Percentiles rank a stretch among this genome's conserved stretches.
These are phyloP conservation scores for Drosophila niveifrons DNA, from an alignment of 2,888 invertebrate genomes.

Conservation along the genomic window DNA sequence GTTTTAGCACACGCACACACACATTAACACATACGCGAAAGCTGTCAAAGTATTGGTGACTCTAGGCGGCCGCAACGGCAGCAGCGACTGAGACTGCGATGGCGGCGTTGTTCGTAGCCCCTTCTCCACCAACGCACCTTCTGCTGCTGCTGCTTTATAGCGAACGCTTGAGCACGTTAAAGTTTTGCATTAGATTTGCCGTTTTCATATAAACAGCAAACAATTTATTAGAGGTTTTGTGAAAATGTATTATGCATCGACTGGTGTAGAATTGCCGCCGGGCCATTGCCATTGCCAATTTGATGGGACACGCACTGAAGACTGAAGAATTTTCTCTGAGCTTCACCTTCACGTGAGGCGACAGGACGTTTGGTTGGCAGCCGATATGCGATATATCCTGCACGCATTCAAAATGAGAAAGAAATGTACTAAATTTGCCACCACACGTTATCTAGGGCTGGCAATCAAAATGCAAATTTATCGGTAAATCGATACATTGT, in stretches of 20 bases:
- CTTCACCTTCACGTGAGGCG: slow-evolving; percentile 60
- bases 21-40: slow-evolving; percentile 28
- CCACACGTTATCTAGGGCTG: slow-evolving; percentile 26
- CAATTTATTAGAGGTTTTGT: slow-evolving; percentile 84
- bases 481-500: not conserved
- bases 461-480: not conserved
- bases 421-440: slow-evolving; percentile 50
- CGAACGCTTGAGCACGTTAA: slow-evolving; percentile 83
- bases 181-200: slow-evolving; percentile 85
- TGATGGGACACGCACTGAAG: slow-evolving; percentile 64
- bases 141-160: slow-evolving; percentile 67
- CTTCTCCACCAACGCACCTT: slow-evolving; percentile 26
- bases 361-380: slow-evolving; percentile 48
- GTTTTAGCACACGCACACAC: slow-evolving; percentile 50
- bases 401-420: not conserved
- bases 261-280: slow-evolving; percentile 84
- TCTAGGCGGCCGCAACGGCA: slow-evolving; percentile 47
- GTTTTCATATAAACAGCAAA: slow-evolving; percentile 86
- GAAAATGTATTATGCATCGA: slow-evolving; percentile 83
- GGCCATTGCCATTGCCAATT: slow-evolving; percentile 84
- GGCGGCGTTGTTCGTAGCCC: slow-evolving; percentile 22
- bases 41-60: slow-evolving; percentile 46
- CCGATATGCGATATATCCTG: slow-evolving; percentile 44
- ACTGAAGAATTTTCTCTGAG: slow-evolving; percentile 55
- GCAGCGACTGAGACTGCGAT: slow-evolving; percentile 8